Base-by-base conservation (phyloP, 2,888 invertebrate species). In the Embidobia sp. region DNA sequence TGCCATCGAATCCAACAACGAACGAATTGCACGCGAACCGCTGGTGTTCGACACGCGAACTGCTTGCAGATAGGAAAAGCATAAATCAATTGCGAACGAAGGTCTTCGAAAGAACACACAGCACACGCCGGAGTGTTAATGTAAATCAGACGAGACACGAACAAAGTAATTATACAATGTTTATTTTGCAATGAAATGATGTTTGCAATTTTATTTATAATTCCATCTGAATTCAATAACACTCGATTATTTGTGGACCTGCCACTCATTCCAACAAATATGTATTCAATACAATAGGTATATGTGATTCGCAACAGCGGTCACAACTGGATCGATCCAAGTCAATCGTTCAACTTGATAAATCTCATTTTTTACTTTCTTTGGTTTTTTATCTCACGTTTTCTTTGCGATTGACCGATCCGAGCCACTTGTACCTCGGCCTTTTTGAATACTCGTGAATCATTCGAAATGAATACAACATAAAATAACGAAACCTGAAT, bases 221-320 rank as follows among this genome's bases (percentile, higher is more conserved):
- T 66, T 64, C 51, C 64, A 64, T 64, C 33, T 57, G 55, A 66
- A 64, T 64, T 66, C 57, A 73, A 31, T 57, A 66, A 74, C 66
- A 44, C 59, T 74, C 59, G 44, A 66, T 73, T n/a, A 35, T 49
- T 13, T 40, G 66, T 74, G 74, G 74, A 61, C 74, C 74, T 59
- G 74, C 74, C 74, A 74, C 74, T 59, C 37, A 51, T 64, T 44
- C 11, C 72, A 64, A 72, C 61, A 72, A 63, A 64, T 73, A 64
- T 7, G 42, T 42, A 35, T 66, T 35, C 31, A 66, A 66, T 64
- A 73, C 49, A 73, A 42, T 49, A 13, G 16, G 42, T 48, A 61
- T 48, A 55, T 37, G 55, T 55, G 37, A 55, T 42, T 44, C n/a
- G 7, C 10, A 13, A 40, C 37, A 16, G 49, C n/a, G 16, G 18